Conservation (phyloP, 2,888 invertebrate species). For the Crossocerus cetratus region DNA sequence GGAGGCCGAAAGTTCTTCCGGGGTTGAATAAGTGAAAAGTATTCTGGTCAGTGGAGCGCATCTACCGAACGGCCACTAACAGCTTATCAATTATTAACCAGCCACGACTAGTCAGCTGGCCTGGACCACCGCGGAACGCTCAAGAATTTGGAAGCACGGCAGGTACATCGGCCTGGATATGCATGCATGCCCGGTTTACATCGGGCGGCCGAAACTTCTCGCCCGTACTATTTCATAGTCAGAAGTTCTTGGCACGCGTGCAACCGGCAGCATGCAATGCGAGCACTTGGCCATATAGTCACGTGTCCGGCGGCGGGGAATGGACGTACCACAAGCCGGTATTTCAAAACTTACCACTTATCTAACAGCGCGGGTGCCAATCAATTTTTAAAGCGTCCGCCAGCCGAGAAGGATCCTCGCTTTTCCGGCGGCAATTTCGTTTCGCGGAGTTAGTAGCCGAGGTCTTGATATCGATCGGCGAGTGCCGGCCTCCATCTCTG, state of each 20-base stretch:
- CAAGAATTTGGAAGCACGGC: background rate
- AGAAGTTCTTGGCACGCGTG: constrained; percentile 25
- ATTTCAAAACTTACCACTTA: constrained; percentile 19
- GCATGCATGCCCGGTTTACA: constrained; percentile 2
- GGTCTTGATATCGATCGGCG: too few relatives aligned
- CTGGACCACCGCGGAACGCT: too few relatives aligned
- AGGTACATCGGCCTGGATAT: background rate
- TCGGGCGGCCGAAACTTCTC: constrained; percentile 49
- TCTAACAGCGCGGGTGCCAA: background rate
- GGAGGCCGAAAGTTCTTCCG: constrained; percentile 35
- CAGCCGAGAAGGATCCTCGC: background rate
- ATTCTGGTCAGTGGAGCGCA: constrained; percentile 1
- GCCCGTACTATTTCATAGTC: constrained; percentile 42
- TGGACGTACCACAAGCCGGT: background rate
- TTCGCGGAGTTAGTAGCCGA: background rate
- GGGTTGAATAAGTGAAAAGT: constrained; percentile 24
- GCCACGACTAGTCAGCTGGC: background rate
- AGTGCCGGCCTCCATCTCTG: too few relatives aligned
- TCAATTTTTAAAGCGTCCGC: constrained; percentile 9
- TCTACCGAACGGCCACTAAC: background rate
- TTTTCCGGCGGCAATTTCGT: background rate
- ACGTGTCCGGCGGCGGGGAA: background rate
- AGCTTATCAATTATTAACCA: background rate
- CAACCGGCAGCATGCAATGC: background rate
- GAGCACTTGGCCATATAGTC: background rate